These are phyloP conservation scores for Salarias fasciatus DNA, from an alignment of 2,797 vertebrate species.

Conservation along the genomic window DNA sequence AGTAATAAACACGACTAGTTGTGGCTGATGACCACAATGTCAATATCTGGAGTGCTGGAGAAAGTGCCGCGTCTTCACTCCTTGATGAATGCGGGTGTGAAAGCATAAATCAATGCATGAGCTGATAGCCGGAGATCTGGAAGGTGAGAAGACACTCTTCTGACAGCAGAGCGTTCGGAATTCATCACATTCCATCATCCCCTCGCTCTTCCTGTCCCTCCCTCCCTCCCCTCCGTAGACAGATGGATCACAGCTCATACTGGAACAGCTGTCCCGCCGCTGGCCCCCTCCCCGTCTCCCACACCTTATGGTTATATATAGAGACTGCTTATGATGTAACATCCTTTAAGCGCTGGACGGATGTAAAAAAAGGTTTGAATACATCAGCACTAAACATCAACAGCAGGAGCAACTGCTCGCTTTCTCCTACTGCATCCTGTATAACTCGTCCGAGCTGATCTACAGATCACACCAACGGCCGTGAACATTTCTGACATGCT, in stretches of 20 bases:
- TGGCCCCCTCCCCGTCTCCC: conserved; percentile 38
- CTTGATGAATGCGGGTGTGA: not conserved
- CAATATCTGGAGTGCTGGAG: not conserved
- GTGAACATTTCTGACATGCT: no score
- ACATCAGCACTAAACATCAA: conserved; percentile 2
- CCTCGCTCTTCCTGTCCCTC: not conserved
- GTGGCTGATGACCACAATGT: not conserved
- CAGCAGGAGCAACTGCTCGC: not conserved
- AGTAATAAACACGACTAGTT: no score
- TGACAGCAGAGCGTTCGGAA: conserved; percentile 38
- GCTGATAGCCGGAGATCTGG: conserved; percentile 16
- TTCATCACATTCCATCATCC: conserved; percentile 35
- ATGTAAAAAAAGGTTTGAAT: conserved; percentile 33
- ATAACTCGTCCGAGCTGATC: no score
- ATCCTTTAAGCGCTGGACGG: conserved; percentile 39
- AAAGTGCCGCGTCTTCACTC: not conserved
- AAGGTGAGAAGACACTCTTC: conserved; percentile 34
- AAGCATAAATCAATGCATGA: conserved; percentile 2
- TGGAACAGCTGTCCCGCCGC: conserved; percentile 60
- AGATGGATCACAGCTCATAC: conserved; percentile 42
- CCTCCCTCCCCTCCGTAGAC: conserved; percentile 39
- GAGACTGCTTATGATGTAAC: conserved; percentile 70
- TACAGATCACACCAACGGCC: no score
- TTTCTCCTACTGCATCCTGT: no score
- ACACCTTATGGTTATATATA: conserved; percentile 67